These are phyloP conservation scores for Arion vulgaris DNA, from an alignment of 1,140 invertebrate species.

Conservation along the genomic window DNA sequence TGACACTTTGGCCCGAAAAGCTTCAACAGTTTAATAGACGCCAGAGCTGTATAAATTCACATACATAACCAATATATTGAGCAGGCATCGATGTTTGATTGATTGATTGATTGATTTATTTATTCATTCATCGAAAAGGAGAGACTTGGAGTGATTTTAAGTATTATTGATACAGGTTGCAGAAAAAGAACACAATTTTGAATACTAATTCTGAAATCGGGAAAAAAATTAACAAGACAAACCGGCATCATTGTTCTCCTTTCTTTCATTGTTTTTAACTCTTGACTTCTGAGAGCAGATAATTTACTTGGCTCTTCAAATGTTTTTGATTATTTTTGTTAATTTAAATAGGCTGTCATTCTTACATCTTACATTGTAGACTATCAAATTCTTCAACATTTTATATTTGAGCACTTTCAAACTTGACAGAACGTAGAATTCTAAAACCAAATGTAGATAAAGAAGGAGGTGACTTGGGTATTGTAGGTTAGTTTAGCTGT, in stretches of 20 bases:
- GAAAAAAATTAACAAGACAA: too few species aligned
- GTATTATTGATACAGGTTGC: too few species aligned
- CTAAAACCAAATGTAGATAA: not conserved
- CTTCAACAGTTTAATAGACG: not conserved
- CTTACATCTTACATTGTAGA: not conserved
- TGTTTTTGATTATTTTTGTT: not conserved
- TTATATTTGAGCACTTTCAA: not conserved
- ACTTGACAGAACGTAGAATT: not conserved
- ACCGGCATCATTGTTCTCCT: too few species aligned
- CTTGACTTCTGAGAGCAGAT: too few species aligned
- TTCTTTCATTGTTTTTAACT: too few species aligned
- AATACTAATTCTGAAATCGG: too few species aligned
- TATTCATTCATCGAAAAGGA: too few species aligned
- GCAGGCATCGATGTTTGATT: not conserved
- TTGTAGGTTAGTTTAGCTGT: not conserved
- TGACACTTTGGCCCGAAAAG: slow-evolving; percentile 39
- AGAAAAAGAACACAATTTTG: too few species aligned
- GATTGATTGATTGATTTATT: not conserved
- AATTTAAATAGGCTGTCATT: not conserved
- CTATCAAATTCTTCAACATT: not conserved
- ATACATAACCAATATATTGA: not conserved
- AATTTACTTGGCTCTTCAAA: too few species aligned
- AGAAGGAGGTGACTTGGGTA: not conserved
- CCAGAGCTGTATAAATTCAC: not conserved
- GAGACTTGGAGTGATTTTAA: too few species aligned